These are phyloP conservation scores for Macaria liturata DNA, from an alignment of 2,888 invertebrate species.

Conservation along the genomic window DNA sequence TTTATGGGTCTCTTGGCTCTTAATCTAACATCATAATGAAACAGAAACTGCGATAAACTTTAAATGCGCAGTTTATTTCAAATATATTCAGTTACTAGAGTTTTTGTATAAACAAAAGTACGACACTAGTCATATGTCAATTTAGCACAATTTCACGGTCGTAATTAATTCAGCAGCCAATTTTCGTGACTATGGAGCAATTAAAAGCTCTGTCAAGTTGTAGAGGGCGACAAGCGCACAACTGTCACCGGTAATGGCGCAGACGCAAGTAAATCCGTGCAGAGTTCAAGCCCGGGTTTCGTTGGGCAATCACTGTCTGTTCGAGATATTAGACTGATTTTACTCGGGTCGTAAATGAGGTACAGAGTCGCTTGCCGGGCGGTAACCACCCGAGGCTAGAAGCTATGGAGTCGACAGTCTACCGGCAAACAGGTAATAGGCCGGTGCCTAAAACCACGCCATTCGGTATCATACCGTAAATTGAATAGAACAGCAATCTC, in stretches of 20 bases:
- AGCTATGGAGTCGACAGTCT: conserved; percentile 38
- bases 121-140: too few relatives aligned
- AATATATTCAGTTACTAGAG: too few relatives aligned
- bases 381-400: conserved; percentile 55
- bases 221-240: conserved; percentile 1
- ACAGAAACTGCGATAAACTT: too few relatives aligned
- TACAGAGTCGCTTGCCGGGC: conserved; percentile 48
- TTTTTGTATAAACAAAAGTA: too few relatives aligned
- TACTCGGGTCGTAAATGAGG: conserved; percentile 59
- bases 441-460: conserved; percentile 25
- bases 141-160: too few relatives aligned
- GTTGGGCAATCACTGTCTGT: conserved; percentile 41
- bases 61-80: too few relatives aligned
- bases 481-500: conserved; percentile 6
- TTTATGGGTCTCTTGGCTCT: too few relatives aligned
- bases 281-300: conserved; percentile 27
- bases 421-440: conserved; percentile 32
- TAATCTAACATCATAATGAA: too few relatives aligned
- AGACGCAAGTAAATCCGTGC: conserved; percentile 26
- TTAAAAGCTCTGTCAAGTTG: background rate
- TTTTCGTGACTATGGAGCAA: too few relatives aligned
- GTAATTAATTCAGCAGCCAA: too few relatives aligned
- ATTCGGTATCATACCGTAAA: conserved; percentile 6
- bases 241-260: conserved; percentile 19
- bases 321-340: conserved; percentile 60